Evolutionary conservation across 2,113 vertebrate genomes (phyloP).

Genomic region (Gopherus evgoodei): DNA sequence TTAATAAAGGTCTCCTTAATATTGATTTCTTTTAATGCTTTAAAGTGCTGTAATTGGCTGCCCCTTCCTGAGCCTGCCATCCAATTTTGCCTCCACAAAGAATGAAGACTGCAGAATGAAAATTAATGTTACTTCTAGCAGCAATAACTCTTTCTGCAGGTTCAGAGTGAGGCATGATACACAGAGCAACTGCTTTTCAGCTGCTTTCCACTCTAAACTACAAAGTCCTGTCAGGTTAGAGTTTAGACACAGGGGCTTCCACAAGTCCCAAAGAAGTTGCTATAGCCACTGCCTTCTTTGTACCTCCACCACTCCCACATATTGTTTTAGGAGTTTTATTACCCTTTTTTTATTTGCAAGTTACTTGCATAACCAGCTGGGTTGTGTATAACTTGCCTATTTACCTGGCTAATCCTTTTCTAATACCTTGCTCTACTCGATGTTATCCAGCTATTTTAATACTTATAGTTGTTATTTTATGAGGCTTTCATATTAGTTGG

Average conservation of each 20-base stretch:
- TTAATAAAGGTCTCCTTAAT: neutral
- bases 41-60: neutral
- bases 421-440: slow-evolving; percentile 3
- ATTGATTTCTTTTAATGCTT: neutral
- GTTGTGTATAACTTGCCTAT: slow-evolving; percentile 40
- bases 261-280: neutral
- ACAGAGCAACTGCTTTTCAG: neutral
- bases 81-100: neutral
- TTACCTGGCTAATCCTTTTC: neutral
- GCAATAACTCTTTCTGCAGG: neutral
- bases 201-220: neutral
- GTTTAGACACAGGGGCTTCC: neutral
- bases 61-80: neutral
- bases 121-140: neutral
- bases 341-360: neutral
- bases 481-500: slow-evolving; percentile 8
- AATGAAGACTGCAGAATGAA: neutral
- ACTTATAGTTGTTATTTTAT: slow-evolving; percentile 41
- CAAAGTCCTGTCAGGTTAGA: neutral
- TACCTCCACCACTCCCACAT: neutral
- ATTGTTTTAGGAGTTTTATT: neutral
- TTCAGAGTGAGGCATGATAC: neutral
- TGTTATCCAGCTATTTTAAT: neutral
- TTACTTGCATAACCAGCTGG: neutral
- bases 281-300: neutral